Base-by-base conservation (phyloP, 2,888 invertebrate genomes). In the Exephanes ischioxanthus region DNA sequence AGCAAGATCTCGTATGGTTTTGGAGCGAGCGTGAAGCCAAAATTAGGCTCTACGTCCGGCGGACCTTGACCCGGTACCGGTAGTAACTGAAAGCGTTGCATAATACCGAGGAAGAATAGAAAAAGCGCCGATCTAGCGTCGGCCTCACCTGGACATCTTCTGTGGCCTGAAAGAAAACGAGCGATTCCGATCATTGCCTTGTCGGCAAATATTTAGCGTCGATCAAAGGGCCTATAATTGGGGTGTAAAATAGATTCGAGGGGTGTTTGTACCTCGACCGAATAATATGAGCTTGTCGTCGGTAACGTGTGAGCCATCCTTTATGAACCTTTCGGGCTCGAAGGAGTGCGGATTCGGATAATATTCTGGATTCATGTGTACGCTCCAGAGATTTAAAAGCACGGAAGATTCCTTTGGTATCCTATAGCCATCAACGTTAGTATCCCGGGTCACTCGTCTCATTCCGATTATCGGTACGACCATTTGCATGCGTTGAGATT, bases 71-170 rank as follows among this genome's bases (percentile, higher is more conserved):
- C 94, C 0, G 94, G 94, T 1, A 93, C 90, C 30, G 95, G 92
- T 67, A 93, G 90, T 19, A 96, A 90, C 22, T 93, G 90, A 91
- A 95, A 96, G 76, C 94, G 94, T 88, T 96, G 95, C 89, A 97
- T 92, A 45, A 97, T 94, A 55, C 95, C 95, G 0, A 95, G 94
- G 80, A 96, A 95, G 88, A 96, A 95, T 68, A 96, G 93, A 90
- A 96, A 97, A 7, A 96, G 91, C 86, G 96, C 95, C 0, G 95
- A 95, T 82, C 95, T 95, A 0, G 96, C 97, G 84, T 97, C 91
- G 0, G 95, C 93, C 91, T 97, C 96, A 0, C 96, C 97, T 0
- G 96, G 94, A 89, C 97, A 97, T 83, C 96, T 95, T 89, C 97
- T 94, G 89, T 94, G 95, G 3, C 97, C 97, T 95, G 94, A 88